These are phyloP conservation scores for Cyprinodon tularosa DNA, from an alignment of 2,113 vertebrate species.

Conservation along the genomic window DNA sequence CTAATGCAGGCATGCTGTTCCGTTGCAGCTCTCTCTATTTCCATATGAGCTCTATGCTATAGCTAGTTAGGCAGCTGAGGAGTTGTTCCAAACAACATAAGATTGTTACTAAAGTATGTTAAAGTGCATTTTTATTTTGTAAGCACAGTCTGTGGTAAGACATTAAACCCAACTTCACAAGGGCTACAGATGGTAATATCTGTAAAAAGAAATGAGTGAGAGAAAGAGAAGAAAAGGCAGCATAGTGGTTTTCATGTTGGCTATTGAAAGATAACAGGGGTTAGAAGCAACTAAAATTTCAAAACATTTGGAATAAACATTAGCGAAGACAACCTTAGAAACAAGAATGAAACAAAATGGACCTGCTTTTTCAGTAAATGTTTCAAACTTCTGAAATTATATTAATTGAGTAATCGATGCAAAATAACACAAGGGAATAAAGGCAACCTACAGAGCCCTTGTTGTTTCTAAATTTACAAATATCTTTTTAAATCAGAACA, in stretches of 20 bases:
- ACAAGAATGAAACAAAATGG: not conserved
- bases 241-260: not conserved
- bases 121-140: not conserved
- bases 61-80: conserved; percentile 42
- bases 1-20: conserved; percentile 65
- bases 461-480: too few relatives aligned
- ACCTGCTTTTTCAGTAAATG: not conserved
- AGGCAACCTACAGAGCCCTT: too few relatives aligned
- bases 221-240: conserved; percentile 6
- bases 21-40: conserved; percentile 43
- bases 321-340: conserved; percentile 9
- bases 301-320: conserved; percentile 12
- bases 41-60: conserved; percentile 38
- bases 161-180: not conserved
- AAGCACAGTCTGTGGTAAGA: conserved; percentile 1
- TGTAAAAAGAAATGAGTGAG: not conserved
- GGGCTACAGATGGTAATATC: conserved; percentile 8
- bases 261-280: conserved; percentile 13
- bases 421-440: too few relatives aligned
- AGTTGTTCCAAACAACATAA: not conserved
- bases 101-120: conserved; percentile 6
- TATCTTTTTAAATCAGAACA: too few relatives aligned
- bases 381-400: too few relatives aligned
- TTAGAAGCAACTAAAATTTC: conserved; percentile 4
- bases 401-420: too few relatives aligned